Evolutionary conservation across 1,140 invertebrate species (phyloP), one percentile per base, ranked within the genome.

Genomic region (Drosophila serrata): DNA sequence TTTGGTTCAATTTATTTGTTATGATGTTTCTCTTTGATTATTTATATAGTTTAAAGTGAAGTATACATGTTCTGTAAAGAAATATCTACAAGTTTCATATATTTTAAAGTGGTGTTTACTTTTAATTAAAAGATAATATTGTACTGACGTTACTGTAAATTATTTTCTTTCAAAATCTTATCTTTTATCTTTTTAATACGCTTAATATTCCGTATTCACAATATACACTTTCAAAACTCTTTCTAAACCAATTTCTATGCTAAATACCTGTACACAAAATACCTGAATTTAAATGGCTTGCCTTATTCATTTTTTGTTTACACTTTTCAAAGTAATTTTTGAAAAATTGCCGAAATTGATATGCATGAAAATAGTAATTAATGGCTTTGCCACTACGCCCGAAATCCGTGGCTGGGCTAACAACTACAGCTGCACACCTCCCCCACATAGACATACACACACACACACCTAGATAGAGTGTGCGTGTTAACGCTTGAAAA

Each of bases 401-500:
- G 13, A 57, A 75, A 65, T 39, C 24, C 17, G 24, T 31, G 33
- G 29, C 31, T 39, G 59, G 33, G n/a, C 15, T 60, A 9, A 51
- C 59, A 17, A 60, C 27, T 13, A 42, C 49, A 46, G 11, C 39
- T 31, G 35, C 61, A 40, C 31, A 24, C 40, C 48, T 48, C 24
- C 48, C 43, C 40, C 42, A 8, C 31, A 33, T 24, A 9, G 6
- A 37, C n/a, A 3, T 8, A 40, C 43, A 15, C 22, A 4, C 13
- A 24, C 58, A 27, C 45, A 51, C 35, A 45, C 31, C 29, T 22
- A 42, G 17, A 53, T n/a, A 62, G 42, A 81, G 58, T 78, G 68
- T 80, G 72, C 61, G 58, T 81, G 73, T 49, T 49, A 67, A 57
- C 61, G 85, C 78, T 90, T 69, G 81, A 90, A 90, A 90, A 90